A percentile compares a stretch with the other conserved stretches of the same genome.
These are phyloP conservation scores for Amblyjoppa fuscipennis DNA, from an alignment of 2,888 invertebrate genomes.

Conservation along the genomic window DNA sequence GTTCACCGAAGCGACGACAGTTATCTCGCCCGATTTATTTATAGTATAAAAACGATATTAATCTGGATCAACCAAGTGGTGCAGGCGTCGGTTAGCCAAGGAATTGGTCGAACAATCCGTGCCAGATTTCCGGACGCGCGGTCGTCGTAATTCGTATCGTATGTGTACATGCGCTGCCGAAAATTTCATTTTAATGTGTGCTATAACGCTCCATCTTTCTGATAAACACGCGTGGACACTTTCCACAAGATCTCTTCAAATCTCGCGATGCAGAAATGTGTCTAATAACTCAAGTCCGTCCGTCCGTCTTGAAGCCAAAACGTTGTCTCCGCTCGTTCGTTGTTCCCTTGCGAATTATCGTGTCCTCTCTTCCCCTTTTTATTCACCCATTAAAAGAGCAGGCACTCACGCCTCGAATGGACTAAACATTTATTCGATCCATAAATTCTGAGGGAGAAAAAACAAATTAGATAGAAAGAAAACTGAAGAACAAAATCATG, in stretches of 20 bases:
- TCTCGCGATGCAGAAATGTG: slow-evolving; percentile 47
- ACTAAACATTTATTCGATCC: background rate
- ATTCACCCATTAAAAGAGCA: slow-evolving; percentile 14
- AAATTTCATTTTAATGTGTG: slow-evolving; percentile 27
- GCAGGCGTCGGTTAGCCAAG: slow-evolving; percentile 57
- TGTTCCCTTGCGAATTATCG: slow-evolving; percentile 61
- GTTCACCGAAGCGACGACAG: background rate
- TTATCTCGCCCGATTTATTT: slow-evolving; percentile 39
- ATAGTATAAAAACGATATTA: slow-evolving; percentile 63
- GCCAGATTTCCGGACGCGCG: slow-evolving; percentile 58
- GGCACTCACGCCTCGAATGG: background rate
- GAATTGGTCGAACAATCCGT: slow-evolving; percentile 55
- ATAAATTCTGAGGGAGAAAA: background rate
- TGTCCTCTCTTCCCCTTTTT: slow-evolving; percentile 31
- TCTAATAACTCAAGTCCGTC: slow-evolving; percentile 64
- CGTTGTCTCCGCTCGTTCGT: slow-evolving; percentile 57
- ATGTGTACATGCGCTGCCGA: background rate
- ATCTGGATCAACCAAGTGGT: slow-evolving; percentile 63
- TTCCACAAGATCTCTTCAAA: slow-evolving; percentile 43
- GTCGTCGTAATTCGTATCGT: slow-evolving; percentile 15
- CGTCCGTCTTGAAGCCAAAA: slow-evolving; percentile 55
- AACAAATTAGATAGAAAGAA: background rate
- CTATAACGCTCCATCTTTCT: slow-evolving; percentile 16
- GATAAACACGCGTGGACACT: slow-evolving; percentile 51
- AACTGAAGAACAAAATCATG: background rate